A percentile compares a stretch with the other conserved stretches of the same genome.
These are phyloP conservation scores for Romanogobio albipinnatus DNA, from an alignment of 2,113 vertebrate species.

Conservation along the genomic window DNA sequence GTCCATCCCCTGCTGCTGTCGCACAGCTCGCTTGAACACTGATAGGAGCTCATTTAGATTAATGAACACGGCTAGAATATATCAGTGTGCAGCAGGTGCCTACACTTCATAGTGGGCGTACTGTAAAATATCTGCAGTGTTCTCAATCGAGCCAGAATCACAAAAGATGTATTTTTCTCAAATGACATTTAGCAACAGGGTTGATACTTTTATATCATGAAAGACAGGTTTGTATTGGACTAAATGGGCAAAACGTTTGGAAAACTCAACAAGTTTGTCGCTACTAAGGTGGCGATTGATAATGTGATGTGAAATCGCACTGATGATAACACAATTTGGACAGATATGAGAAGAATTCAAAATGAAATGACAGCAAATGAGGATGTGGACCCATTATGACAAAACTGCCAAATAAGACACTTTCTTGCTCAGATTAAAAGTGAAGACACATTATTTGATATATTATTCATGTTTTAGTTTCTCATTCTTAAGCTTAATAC, in stretches of 20 bases:
- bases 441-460: not conserved
- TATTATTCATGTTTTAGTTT: not conserved
- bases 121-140: conserved; percentile 14
- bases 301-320: not conserved
- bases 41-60: conserved; percentile 27
- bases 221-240: not conserved
- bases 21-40: not conserved
- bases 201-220: not conserved
- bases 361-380: not conserved
- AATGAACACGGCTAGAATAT: conserved; percentile 7
- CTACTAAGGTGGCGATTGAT: not conserved
- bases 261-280: not conserved
- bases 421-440: not conserved
- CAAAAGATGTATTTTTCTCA: conserved; percentile 1
- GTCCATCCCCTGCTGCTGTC: conserved; percentile 16
- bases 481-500: not conserved
- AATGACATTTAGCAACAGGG: conserved; percentile 5
- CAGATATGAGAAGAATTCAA: not conserved
- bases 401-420: not conserved
- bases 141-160: not conserved
- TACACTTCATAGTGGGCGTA: not conserved
- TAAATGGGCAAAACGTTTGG: not conserved
- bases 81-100: not conserved
- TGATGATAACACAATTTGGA: not conserved
- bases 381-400: not conserved